A percentile compares a stretch with the other conserved stretches of the same genome.
phyloP scores from a whole-genome alignment of 2,113 vertebrate genomes.

The Thalassarche chlororhynchos region DNA sequence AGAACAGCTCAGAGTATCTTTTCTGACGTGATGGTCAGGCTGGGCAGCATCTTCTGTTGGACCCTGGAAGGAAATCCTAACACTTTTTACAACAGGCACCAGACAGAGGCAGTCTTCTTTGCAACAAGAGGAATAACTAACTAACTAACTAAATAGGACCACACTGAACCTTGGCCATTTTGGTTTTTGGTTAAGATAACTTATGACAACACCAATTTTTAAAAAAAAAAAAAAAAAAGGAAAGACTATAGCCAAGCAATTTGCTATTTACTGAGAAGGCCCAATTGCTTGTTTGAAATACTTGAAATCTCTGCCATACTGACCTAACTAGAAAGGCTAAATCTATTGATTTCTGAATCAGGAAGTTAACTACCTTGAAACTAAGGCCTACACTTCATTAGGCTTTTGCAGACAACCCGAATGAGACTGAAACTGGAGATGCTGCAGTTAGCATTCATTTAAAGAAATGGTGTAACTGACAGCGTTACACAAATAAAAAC shows the following conservation, averaged over 20 bases:
- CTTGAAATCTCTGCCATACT: background rate
- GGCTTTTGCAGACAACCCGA: background rate
- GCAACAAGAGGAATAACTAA: background rate
- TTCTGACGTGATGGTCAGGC: background rate
- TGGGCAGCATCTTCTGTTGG: background rate
- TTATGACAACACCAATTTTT: background rate
- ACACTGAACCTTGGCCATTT: background rate
- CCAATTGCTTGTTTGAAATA: background rate
- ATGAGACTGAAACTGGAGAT: background rate
- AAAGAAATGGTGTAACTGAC: background rate
- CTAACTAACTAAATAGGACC: background rate
- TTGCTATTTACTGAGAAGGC: background rate
- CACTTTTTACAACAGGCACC: background rate
- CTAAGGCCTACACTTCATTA: background rate
- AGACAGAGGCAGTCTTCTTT: background rate
- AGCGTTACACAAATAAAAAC: background rate
- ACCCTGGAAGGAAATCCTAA: background rate
- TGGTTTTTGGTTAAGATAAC: background rate
- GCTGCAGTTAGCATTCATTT: background rate
- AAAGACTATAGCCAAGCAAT: background rate
- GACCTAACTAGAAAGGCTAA: background rate
- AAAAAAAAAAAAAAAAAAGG: background rate
- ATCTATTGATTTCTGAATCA: background rate
- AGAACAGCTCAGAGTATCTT: background rate
- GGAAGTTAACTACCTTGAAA: background rate